A percentile compares a stretch with the other conserved stretches of the same genome.
Evolutionary conservation across 1,140 invertebrate genomes (phyloP).

Genomic region (Drosophila albomicans): DNA sequence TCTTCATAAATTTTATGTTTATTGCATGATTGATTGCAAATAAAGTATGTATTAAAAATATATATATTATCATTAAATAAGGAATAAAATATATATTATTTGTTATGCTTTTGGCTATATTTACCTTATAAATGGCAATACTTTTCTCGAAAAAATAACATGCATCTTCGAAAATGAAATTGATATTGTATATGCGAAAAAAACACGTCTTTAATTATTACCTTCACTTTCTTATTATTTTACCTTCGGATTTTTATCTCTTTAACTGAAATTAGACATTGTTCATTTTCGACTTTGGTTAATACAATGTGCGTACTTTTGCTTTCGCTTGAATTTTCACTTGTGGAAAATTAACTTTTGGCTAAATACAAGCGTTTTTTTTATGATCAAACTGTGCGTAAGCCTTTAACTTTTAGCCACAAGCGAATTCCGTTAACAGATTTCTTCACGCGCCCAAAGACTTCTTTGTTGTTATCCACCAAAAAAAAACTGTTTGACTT

Average conservation of each 20-base stretch:
- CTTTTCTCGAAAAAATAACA: too few relatives aligned
- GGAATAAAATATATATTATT: too few relatives aligned
- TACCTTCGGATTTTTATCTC: background rate
- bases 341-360: constrained; percentile 60
- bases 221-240: too few relatives aligned
- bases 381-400: background rate
- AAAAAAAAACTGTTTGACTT: constrained; percentile 61
- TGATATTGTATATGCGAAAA: too few relatives aligned
- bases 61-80: too few relatives aligned
- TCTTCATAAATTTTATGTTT: too few relatives aligned
- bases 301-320: background rate
- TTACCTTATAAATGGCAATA: too few relatives aligned
- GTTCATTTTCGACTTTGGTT: background rate
- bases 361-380: constrained; percentile 30
- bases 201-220: too few relatives aligned
- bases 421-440: constrained; percentile 19
- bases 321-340: constrained; percentile 14
- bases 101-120: too few relatives aligned
- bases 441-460: constrained; percentile 27
- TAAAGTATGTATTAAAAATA: too few relatives aligned
- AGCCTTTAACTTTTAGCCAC: constrained; percentile 49
- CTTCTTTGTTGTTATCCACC: constrained; percentile 41
- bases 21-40: too few relatives aligned
- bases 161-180: too few relatives aligned
- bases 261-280: background rate